phyloP scores from a whole-genome alignment of 2,797 vertebrate species.

The Rhadinocentrus ornatus region DNA sequence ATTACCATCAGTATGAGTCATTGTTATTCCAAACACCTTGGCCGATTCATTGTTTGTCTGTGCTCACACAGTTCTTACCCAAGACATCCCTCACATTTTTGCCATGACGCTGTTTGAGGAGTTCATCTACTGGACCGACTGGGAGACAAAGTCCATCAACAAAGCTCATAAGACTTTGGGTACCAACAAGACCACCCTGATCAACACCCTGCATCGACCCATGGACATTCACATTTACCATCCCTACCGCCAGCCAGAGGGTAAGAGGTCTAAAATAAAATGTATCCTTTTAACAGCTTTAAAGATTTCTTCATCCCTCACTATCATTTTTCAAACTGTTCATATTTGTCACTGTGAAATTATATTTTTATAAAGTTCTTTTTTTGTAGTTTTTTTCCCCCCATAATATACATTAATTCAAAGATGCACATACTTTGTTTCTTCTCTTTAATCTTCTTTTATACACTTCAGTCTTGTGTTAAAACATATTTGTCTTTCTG shows the following conservation, averaged over 20 bases:
- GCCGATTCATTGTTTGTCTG: slow-evolving; percentile 9
- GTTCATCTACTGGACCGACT: slow-evolving; percentile 98
- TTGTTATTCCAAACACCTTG: not conserved
- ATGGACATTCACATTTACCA: slow-evolving; percentile 95
- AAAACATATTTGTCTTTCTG: slow-evolving; percentile 33
- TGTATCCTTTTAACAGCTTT: not conserved
- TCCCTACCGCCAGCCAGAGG: slow-evolving; percentile 77
- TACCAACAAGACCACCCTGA: slow-evolving; percentile 91
- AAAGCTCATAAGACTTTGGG: slow-evolving; percentile 90
- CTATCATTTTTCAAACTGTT: too few relatives aligned
- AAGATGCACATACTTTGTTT: not conserved
- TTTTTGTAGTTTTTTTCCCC: not conserved
- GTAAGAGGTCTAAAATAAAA: slow-evolving; percentile 39
- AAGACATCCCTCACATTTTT: slow-evolving; percentile 98
- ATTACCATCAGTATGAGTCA: not conserved
- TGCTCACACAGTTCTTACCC: slow-evolving; percentile 57
- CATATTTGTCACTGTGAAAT: too few relatives aligned
- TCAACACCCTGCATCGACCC: slow-evolving; percentile 95
- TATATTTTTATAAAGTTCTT: too few relatives aligned
- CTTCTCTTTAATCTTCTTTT: not conserved
- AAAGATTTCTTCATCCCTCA: not conserved
- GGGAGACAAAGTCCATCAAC: slow-evolving; percentile 99
- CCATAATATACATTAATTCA: too few relatives aligned
- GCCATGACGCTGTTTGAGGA: slow-evolving; percentile 98
- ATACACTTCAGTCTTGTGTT: too few relatives aligned